Evolutionary conservation across 30 jellyfish, hydroid and myxozoan species (phyloP), one percentile per base, ranked within the genome.

Genomic region (Aurelia aurita): DNA sequence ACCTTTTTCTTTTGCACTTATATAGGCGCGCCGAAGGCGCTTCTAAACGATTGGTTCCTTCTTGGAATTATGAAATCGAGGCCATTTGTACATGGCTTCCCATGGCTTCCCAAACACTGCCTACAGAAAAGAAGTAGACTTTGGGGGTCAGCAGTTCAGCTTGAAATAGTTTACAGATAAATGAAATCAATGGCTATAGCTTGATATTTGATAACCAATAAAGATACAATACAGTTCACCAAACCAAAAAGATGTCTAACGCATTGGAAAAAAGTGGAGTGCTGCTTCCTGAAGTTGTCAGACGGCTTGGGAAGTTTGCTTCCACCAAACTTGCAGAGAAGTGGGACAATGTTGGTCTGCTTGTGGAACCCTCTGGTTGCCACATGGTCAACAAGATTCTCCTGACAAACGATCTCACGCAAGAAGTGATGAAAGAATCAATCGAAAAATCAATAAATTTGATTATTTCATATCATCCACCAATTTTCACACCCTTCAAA

Each of bases 271-370:
- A 61, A 20, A 79, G 44, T 28, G 97, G 96, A 7, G 8, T 87
- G 47, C 58, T 74, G 47, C 69, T 94, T 26, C 79, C 72, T 22
- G 97, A 89, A 6, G 90, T 94, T 54, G 92, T 89, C 35, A 67
- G 76, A n/a, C 84, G 55, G 51, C 82, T 94, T 2, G 91, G 88
- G 26, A 58, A 29, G 9, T 90, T 69, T 66, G 97, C 97, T 6
- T 72, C 96, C 32, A 58, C 89, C 27, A 62, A 54, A 29, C 65
- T 96, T 43, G 98, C 99, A n/a, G 98, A 86, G 59, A 58, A 68
- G 29, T 96, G 99, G 99, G 99, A 96, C 87, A 96, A 96, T 65
- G 99, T 96, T 5, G 99, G 99, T 28, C 85, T 96, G 27, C 86
- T 96, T 19, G 96, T 91, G 23, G 97, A 90, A 61, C 99, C 99